These are phyloP conservation scores for Leptura quadrifasciata DNA, from an alignment of 2,888 invertebrate genomes.

Conservation along the genomic window DNA sequence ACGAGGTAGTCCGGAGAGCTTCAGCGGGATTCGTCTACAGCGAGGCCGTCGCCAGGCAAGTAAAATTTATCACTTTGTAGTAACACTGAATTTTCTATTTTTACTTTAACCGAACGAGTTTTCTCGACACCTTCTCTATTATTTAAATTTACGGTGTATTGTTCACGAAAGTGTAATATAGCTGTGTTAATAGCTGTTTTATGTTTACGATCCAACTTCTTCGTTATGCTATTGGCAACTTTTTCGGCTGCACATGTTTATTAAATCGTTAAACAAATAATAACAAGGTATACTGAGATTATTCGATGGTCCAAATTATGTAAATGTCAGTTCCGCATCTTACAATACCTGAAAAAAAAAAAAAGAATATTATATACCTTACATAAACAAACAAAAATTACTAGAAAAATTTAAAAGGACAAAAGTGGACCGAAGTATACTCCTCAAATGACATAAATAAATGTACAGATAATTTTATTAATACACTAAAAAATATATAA, in stretches of 20 bases:
- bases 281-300: too few relatives aligned
- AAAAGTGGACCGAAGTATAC: too few relatives aligned
- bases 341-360: too few relatives aligned
- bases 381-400: too few relatives aligned
- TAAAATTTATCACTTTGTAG: conserved; percentile 33
- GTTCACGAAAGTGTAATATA: neutral
- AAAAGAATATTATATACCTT: too few relatives aligned
- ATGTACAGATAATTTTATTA: too few relatives aligned
- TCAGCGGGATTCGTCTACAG: conserved; percentile 99
- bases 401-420: too few relatives aligned
- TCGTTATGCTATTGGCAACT: neutral
- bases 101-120: neutral
- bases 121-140: conserved; percentile 12
- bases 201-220: neutral
- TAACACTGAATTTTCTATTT: conserved; percentile 15
- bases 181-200: neutral
- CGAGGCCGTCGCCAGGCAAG: conserved; percentile 98
- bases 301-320: too few relatives aligned
- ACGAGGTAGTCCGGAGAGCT: conserved; percentile 97
- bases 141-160: conserved; percentile 25
- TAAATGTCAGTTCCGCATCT: too few relatives aligned
- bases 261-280: too few relatives aligned
- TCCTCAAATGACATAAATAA: too few relatives aligned
- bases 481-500: too few relatives aligned
- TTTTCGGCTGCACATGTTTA: neutral